phyloP scores from a whole-genome alignment of 2,797 vertebrate species.

The Neoniphon sammara region DNA sequence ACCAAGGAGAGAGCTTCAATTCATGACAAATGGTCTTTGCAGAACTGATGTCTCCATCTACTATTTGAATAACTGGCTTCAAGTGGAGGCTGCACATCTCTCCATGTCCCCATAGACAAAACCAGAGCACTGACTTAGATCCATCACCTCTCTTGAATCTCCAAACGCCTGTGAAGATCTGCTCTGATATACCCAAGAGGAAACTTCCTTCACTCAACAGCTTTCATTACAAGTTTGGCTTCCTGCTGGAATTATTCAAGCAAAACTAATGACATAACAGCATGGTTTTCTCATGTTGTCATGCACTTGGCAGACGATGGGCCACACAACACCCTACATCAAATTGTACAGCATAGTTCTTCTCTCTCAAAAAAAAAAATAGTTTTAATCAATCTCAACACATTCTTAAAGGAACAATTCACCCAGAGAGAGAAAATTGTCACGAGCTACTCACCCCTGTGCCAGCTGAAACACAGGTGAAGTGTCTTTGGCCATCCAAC shows the following conservation, averaged over 20 bases:
- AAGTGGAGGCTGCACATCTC: background rate
- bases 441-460: too few species aligned
- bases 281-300: slow-evolving; percentile 60
- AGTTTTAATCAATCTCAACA: slow-evolving; percentile 1
- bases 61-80: background rate
- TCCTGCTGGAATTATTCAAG: slow-evolving; percentile 65
- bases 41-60: background rate
- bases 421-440: too few species aligned
- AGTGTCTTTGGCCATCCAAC: too few species aligned
- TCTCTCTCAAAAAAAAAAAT: background rate
- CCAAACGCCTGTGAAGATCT: background rate
- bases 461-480: too few species aligned
- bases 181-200: background rate
- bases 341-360: slow-evolving; percentile 16
- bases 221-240: slow-evolving; percentile 36
- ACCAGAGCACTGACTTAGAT: background rate
- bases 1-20: background rate
- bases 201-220: slow-evolving; percentile 21
- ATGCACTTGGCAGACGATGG: slow-evolving; percentile 39
- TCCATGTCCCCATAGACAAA: background rate
- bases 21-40: background rate
- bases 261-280: slow-evolving; percentile 68
- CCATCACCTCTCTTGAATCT: slow-evolving; percentile 6
- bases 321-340: slow-evolving; percentile 36
- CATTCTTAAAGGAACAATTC: too few species aligned